Percentiles rank a stretch among this genome's conserved stretches.
Conservation (phyloP, 2,797 vertebrate genomes). For the Rachycentron canadum region DNA sequence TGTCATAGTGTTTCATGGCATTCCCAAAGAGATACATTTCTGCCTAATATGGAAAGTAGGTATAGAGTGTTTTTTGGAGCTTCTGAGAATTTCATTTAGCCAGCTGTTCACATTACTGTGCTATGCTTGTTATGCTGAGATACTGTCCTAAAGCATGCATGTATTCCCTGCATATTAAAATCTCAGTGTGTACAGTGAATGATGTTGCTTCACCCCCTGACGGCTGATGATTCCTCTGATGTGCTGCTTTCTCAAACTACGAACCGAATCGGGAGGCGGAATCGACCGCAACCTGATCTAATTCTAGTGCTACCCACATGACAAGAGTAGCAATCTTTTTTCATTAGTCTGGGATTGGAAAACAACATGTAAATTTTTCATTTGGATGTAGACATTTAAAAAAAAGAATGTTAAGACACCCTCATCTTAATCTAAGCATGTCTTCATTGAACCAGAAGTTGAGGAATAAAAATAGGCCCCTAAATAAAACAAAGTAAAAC, state of each 20-base stretch:
- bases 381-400: slow-evolving; percentile 32
- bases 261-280: slow-evolving; percentile 49
- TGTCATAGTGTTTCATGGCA: slow-evolving; percentile 1
- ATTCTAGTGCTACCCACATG: slow-evolving; percentile 58
- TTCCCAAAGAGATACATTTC: slow-evolving; percentile 25
- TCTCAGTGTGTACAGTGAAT: slow-evolving; percentile 16
- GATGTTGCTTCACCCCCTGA: slow-evolving; percentile 27
- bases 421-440: slow-evolving; percentile 18
- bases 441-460: slow-evolving; percentile 4
- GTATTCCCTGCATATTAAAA: slow-evolving; percentile 43
- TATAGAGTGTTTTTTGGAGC: not conserved
- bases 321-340: slow-evolving; percentile 43
- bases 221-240: slow-evolving; percentile 43
- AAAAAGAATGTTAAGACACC: slow-evolving; percentile 22
- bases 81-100: slow-evolving; percentile 29
- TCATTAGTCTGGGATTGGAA: slow-evolving; percentile 39
- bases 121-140: slow-evolving; percentile 19
- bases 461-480: slow-evolving; percentile 1
- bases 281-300: slow-evolving; percentile 65
- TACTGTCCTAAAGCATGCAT: slow-evolving; percentile 25
- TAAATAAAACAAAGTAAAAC: slow-evolving; percentile 7
- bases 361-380: slow-evolving; percentile 62
- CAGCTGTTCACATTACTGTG: slow-evolving; percentile 30
- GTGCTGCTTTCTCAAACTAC: slow-evolving; percentile 36
- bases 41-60: slow-evolving; percentile 24